Evolutionary conservation across 2,113 vertebrate genomes (phyloP), one percentile per base, ranked within the genome.

Genomic region (Odocoileus hemionus): DNA sequence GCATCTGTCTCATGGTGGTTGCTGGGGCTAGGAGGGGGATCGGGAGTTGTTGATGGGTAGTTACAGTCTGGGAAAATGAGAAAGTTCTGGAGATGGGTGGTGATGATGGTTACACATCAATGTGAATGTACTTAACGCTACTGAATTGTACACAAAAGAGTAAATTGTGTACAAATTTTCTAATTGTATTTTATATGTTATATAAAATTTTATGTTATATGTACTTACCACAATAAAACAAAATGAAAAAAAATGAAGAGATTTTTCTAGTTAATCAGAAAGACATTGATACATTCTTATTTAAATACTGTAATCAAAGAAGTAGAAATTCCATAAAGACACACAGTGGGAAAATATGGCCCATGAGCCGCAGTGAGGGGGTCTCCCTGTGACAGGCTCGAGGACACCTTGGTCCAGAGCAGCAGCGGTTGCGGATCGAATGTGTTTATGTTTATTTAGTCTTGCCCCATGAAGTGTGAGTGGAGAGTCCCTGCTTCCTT

Each of bases 81-180:
- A 55, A 55, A 67, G 19, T n/a, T 67, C 52, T 74, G 50, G 83
- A 92, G 57, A 28, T 3, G 47, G 39, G 11, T 26, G 19, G 14
- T 33, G 57, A 23, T 21, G n/a, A 11, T 6, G 52, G 30, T 36
- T 28, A 16, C 54, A 83, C 54, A 84, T 15, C n/a, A 57, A 4
- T 25, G n/a, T 14, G 8, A 36, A 39, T 6, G 30, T 5, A 5
- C 12, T 14, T 7, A n/a, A 67, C 14, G 3, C 43, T 6, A 3
- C 52, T 11, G 17, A 93, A 39, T 55, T 28, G 23, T 13, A 7
- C 14, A 30, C 5, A 8, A 14, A 45, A 33, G 58, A 39, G 16
- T 47, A 21, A 57, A 36, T 36, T 36, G n/a, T 67, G 64, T 36
- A 67, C 64, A 67, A 5, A 67, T 67, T 67, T 67, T 67, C n/a